Percentiles rank a stretch among this genome's conserved stretches.
These are phyloP conservation scores for Trachythela sp. DNA, from an alignment of 64 coral and sea anemone genomes.

Conservation along the genomic window DNA sequence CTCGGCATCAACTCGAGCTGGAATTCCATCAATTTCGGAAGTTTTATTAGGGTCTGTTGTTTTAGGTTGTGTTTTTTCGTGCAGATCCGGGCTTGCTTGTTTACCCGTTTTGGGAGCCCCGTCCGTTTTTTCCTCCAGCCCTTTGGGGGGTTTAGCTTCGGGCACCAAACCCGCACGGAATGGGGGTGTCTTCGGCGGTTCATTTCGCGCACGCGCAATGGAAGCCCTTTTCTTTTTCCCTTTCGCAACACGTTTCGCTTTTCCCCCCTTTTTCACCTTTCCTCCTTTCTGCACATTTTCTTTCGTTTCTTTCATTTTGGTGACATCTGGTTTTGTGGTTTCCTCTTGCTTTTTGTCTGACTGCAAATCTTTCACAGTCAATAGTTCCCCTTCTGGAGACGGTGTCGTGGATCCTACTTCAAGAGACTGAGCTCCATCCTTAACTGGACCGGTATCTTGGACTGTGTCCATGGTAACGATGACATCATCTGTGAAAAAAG, in stretches of 20 bases:
- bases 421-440: not conserved
- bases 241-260: not conserved
- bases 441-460: not conserved
- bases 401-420: not conserved
- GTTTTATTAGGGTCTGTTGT: not conserved
- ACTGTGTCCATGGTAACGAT: not conserved
- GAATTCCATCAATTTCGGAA: not conserved
- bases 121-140: not conserved
- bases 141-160: not conserved
- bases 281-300: not conserved
- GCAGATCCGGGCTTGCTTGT: not conserved
- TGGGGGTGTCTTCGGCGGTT: not conserved
- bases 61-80: not conserved
- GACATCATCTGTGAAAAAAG: not conserved
- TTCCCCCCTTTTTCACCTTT: not conserved
- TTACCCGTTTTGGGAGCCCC: not conserved
- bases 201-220: not conserved
- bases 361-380: not conserved
- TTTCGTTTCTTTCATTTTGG: slow-evolving; percentile 12
- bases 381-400: not conserved
- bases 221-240: not conserved
- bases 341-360: slow-evolving; percentile 23
- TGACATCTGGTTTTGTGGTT: not conserved
- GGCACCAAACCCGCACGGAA: not conserved
- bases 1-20: slow-evolving; percentile 69